A percentile compares a stretch with the other conserved stretches of the same genome.
These are phyloP conservation scores for Bombus waltoni DNA, from an alignment of 1,140 invertebrate species.

Conservation along the genomic window DNA sequence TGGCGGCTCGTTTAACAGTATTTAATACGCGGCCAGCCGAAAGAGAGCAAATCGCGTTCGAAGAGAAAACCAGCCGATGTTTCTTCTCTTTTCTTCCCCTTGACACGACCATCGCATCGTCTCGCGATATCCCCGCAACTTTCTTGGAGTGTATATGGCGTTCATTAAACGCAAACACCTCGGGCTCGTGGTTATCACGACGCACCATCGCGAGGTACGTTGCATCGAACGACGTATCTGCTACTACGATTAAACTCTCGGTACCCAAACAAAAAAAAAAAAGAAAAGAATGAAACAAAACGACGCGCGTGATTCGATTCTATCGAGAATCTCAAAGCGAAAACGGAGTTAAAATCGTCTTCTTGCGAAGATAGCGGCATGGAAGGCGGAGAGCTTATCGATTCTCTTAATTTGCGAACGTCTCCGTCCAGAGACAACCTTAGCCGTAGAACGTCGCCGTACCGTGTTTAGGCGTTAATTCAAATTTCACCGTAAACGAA, in stretches of 20 bases:
- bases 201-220: background rate
- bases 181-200: background rate
- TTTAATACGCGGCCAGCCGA: background rate
- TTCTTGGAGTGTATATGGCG: background rate
- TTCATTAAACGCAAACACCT: background rate
- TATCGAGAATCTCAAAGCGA: no score
- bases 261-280: no score
- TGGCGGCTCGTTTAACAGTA: background rate
- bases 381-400: no score
- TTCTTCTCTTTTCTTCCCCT: background rate
- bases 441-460: no score
- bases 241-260: no score
- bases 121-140: background rate
- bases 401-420: no score
- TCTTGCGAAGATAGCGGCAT: no score
- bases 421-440: no score
- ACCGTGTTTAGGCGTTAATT: background rate
- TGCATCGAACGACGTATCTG: background rate
- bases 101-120: background rate
- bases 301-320: no score
- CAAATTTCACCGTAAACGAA: background rate
- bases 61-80: background rate
- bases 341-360: no score
- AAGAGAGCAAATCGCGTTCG: background rate
- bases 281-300: no score